Conservation (phyloP, 2,888 invertebrate species). For the Polymixis lichenea region DNA sequence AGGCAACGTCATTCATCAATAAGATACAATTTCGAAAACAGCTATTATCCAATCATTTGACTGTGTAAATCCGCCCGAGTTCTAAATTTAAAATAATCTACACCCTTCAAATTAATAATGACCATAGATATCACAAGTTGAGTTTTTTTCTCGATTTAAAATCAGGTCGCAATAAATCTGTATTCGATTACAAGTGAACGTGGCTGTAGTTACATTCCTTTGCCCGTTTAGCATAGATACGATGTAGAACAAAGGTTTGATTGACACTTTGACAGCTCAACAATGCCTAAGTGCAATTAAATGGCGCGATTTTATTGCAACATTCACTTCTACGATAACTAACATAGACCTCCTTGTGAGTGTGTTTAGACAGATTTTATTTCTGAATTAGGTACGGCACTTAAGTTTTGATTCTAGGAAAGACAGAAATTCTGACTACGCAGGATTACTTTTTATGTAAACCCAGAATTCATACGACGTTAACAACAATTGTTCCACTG, state of each 20-base stretch:
- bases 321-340: conserved; percentile 20
- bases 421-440: conserved; percentile 12
- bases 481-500: too few relatives aligned
- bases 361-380: conserved; percentile 11
- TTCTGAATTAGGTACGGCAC: neutral
- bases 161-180: neutral
- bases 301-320: conserved; percentile 47
- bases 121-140: neutral
- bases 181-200: conserved; percentile 42
- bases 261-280: conserved; percentile 60
- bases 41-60: neutral
- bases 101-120: neutral
- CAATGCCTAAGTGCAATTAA: conserved; percentile 51
- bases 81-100: neutral
- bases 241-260: conserved; percentile 61
- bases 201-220: conserved; percentile 38
- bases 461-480: conserved; percentile 1
- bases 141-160: conserved; percentile 9
- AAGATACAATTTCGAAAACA: neutral
- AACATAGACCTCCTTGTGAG: conserved; percentile 8
- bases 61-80: neutral
- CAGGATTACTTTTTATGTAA: neutral
- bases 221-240: conserved; percentile 56
- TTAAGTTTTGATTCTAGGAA: neutral
- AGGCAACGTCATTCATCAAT: too few relatives aligned